Percentiles rank a stretch among this genome's conserved stretches.
Evolutionary conservation across 2,888 invertebrate species (phyloP).

Genomic region (Zaprionus obscuricornis): DNA sequence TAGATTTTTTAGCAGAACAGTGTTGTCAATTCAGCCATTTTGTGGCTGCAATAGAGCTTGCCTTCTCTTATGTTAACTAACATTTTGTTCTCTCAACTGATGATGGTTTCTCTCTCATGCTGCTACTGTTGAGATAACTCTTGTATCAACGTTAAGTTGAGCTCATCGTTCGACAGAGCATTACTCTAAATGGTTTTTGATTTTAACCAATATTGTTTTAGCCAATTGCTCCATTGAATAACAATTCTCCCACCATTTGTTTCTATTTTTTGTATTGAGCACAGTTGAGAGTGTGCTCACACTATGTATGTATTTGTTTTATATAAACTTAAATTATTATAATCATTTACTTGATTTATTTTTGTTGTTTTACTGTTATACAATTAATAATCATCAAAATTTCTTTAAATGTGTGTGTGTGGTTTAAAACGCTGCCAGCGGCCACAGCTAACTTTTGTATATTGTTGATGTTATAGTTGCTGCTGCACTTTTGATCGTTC

Average conservation of each 20-base stretch:
- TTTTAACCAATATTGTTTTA: background rate
- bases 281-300: conserved; percentile 34
- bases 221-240: background rate
- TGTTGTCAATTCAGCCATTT: conserved; percentile 2
- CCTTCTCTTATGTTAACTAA: background rate
- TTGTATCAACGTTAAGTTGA: no score
- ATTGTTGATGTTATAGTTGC: conserved; percentile 27
- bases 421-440: conserved; percentile 64
- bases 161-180: no score
- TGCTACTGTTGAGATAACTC: no score
- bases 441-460: conserved; percentile 27
- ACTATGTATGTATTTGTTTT: conserved; percentile 45
- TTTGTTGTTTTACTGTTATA: conserved; percentile 72
- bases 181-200: background rate
- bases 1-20: conserved; percentile 33
- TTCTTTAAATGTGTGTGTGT: conserved; percentile 67
- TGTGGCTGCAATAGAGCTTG: background rate
- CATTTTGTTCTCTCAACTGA: background rate
- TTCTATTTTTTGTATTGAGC: conserved; percentile 27
- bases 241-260: background rate
- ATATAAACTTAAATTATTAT: conserved; percentile 74
- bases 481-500: conserved; percentile 29
- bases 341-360: conserved; percentile 77
- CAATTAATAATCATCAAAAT: conserved; percentile 76
- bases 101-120: no score